phyloP scores from a whole-genome alignment of 2,797 vertebrate species.

The Mormyrus hasselquistii region DNA sequence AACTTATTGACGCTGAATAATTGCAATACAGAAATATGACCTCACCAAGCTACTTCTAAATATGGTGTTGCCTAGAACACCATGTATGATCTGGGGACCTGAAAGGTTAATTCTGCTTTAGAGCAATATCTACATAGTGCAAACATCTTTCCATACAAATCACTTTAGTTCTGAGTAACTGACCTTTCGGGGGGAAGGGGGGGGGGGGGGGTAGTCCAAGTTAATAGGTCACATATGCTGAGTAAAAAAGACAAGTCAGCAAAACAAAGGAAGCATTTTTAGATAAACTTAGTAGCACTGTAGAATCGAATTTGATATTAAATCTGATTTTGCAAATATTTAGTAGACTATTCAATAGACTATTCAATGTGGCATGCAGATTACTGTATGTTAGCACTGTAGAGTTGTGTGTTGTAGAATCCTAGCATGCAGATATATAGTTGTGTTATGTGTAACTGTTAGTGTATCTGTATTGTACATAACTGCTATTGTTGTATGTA shows the following conservation, averaged over 20 bases:
- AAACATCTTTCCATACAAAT: background rate
- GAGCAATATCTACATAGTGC: background rate
- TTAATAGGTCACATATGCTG: background rate
- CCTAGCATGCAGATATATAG: background rate
- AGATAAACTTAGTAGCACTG: background rate
- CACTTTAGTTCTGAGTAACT: background rate
- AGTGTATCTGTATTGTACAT: background rate
- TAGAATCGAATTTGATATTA: background rate
- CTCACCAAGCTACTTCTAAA: background rate
- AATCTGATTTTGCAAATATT: background rate
- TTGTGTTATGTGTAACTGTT: background rate
- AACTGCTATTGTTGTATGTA: background rate
- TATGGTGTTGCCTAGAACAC: background rate
- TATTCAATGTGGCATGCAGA: background rate
- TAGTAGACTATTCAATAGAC: background rate
- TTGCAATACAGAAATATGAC: background rate
- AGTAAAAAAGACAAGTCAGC: background rate
- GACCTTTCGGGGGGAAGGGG: background rate
- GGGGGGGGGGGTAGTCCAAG: background rate
- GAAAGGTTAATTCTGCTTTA: background rate
- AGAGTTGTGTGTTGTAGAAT: background rate
- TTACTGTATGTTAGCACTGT: background rate
- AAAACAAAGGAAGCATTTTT: background rate
- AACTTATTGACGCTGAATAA: background rate
- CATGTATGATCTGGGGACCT: background rate